Evolutionary conservation across 1,140 invertebrate species (phyloP).

Genomic region (Cotesia chilonis): DNA sequence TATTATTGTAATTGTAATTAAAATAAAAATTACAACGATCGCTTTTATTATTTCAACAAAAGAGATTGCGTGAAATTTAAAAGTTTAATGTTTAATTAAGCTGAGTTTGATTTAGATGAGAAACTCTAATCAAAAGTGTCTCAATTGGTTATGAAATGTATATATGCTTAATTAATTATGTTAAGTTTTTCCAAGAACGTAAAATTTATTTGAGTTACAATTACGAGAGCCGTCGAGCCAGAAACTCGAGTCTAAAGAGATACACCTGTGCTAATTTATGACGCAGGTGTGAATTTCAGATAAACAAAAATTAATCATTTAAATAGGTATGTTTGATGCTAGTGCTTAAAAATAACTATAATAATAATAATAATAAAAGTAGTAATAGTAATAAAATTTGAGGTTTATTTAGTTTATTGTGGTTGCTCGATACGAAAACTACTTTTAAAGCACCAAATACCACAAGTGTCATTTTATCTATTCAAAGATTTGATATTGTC

Average conservation of each 20-base stretch:
- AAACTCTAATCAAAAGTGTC: neutral
- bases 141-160: too few species aligned
- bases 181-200: neutral
- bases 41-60: too few species aligned
- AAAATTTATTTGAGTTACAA: conserved; percentile 14
- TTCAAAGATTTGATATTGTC: neutral
- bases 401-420: too few species aligned
- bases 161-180: neutral
- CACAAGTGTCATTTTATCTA: conserved; percentile 9
- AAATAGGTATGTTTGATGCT: conserved; percentile 3
- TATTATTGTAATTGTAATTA: too few species aligned
- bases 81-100: too few species aligned
- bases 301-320: conserved; percentile 20
- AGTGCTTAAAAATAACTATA: too few species aligned
- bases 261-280: conserved; percentile 13
- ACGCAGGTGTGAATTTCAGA: conserved; percentile 20
- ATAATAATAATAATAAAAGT: too few species aligned
- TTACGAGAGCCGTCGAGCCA: conserved; percentile 6
- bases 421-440: too few species aligned
- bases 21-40: too few species aligned
- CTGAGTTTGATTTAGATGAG: neutral
- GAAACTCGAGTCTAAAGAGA: neutral
- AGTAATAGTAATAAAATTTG: too few species aligned
- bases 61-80: too few species aligned
- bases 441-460: too few species aligned